Base-by-base conservation (phyloP, 2,888 invertebrate genomes). In the Argyresthia goedartella region DNA sequence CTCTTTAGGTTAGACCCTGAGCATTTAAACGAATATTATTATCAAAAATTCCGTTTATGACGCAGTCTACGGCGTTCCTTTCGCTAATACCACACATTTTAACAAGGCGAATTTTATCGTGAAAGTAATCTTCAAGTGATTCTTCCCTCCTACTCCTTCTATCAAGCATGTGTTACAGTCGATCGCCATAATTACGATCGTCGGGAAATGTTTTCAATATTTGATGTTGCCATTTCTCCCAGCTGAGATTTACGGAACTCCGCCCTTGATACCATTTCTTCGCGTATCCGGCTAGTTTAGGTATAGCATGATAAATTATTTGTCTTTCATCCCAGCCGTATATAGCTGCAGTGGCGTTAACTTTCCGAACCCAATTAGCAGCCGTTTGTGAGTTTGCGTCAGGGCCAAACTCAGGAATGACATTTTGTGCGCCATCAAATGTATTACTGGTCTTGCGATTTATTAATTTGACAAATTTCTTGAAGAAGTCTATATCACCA, bases 21-120 rank as follows among this genome's bases (percentile, higher is more conserved):
- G 57, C 54, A 47, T 57, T 55, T 15, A 59, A 15, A 50, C 45
- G 53, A 25, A 59, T 53, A 15, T 54, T 55, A 15, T 53, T 46
- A 36, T 59, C 59, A 15, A 39, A 59, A 3, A 59, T 57, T 1
- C 59, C 59, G n/a, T 55, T 51, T 39, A 55, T 57, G 0, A 59
- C 51, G 35, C 59, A 59, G 42, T 59, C 59, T 1, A 59, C 59
- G 1, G 59, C 56, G 25, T 59, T 52, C 46, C 50, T 56, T 1
- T 56, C 57, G 44, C 44, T 53, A 15, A 58, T 54, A 25, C 49
- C 52, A 35, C 58, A 57, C 33, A 43, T 49, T 4, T 43, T 54
- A 0, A 58, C 53, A 14, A 58, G 33, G 15, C 48, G 55, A 10
- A 49, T 16, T 51, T 57, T 58, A 15, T 58, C 58, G 34, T 55